Evolutionary conservation across 2,888 invertebrate species (phyloP), one percentile per base, ranked within the genome.

Genomic region (Ferrisia virgata): DNA sequence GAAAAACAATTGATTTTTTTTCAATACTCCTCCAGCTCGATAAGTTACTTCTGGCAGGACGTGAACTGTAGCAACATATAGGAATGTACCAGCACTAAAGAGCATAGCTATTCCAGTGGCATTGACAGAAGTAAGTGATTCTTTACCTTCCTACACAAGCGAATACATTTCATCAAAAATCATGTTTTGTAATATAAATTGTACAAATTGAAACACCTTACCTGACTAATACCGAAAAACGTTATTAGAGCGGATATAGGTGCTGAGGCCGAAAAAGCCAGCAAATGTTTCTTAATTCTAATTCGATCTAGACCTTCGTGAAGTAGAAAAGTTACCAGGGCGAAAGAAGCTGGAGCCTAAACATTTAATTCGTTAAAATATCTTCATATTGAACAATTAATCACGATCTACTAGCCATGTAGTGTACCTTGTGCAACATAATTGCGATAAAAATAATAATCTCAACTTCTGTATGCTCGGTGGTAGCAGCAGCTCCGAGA

Each of bases 21-120:
- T 92, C 76, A 98, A 91, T 25, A 86, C 85, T 28, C 87, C 87
- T 22, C 88, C 88, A 11, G 86, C 85, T 31, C 87, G 86, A n/a
- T 87, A 86, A 28, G 88, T 95, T 9, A 99, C 90, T 89, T 99
- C 99, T 0, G 99, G 99, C 79, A 99, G 89, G 0, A 99, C 98
- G 89, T 99, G 99, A 0, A 99, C 98, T 0, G 99, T 99, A 0
- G 99, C 97, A 1, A 99, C 99, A 88, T 99, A 99, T 0, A 99
- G 91, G 90, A 99, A 99, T 15, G 99, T 99, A 0, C 99, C 99
- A 0, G 98, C 99, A 69, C 98, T 98, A 89, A 99, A 99, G 43
- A 99, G 89, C 98, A 99, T 98, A 0, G 99, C 97, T 85, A 99
- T 93, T 89, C 96, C 99, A 33, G 99, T 99, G 1, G 96, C 97